Evolutionary conservation across 2,797 vertebrate species (phyloP), one percentile per base, ranked within the genome.

Genomic region (Myripristis jacobus): DNA sequence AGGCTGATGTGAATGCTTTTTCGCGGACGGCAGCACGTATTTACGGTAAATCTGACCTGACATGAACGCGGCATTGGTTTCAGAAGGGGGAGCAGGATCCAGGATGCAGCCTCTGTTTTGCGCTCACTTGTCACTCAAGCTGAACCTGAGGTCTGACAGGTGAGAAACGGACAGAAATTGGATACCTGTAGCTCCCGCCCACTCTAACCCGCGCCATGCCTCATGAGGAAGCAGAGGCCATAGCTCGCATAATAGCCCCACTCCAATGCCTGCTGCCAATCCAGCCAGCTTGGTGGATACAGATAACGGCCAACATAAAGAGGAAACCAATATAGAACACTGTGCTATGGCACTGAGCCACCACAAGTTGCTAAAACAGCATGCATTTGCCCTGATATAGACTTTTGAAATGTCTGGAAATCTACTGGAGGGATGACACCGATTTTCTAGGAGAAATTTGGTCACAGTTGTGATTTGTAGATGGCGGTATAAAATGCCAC

Each of bases 401-500:
- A 70, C n/a, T 63, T 58, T 15, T 77, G 66, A 86, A 81, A 83
- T 86, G 48, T 24, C 48, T 51, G 12, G 4, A 51, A 51, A n/a
- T 25, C 48, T 25, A 15, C 15, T 24, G 48, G n/a, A 43, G 19
- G 21, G 9, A 50, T 6, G 18, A 11, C 21, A 19, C 3, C 21
- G 22, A 25, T 51, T 4, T 88, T 87, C 80, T 70, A 58, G 85
- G 51, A 54, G 80, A 88, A 83, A 86, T 77, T 78, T 85, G 57
- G 46, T 86, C 34, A 51, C 54, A 29, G 57, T 73, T 85, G 83
- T 68, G 77, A 91, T 81, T 87, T 84, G 86, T 86, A 69, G 80
- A 85, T 73, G 80, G 82, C 71, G 86, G 88, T 81, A 89, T 81
- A 84, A 90, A 90, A 88, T 86, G 89, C 87, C 87, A 88, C 81